These are phyloP conservation scores for Whitmania pigra DNA, from an alignment of 1,140 invertebrate genomes.

Conservation along the genomic window DNA sequence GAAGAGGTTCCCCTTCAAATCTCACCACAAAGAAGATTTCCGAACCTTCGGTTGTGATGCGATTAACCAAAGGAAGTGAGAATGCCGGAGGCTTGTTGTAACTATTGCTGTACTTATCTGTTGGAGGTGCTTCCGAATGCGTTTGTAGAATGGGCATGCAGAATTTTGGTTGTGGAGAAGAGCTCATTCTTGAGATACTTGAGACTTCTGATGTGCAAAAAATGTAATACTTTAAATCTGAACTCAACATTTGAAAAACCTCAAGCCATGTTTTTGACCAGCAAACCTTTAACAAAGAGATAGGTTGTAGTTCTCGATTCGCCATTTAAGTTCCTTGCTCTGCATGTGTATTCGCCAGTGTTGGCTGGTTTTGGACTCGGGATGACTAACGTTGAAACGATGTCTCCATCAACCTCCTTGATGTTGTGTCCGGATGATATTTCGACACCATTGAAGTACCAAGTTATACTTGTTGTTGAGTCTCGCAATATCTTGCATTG, in stretches of 20 bases:
- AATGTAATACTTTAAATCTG: no score
- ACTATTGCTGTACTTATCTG: neutral
- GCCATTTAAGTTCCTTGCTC: slow-evolving; percentile 74
- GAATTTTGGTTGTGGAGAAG: neutral
- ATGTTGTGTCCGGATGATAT: slow-evolving; percentile 6
- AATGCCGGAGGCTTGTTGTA: neutral
- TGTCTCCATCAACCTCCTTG: slow-evolving; percentile 28
- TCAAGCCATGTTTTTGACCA: neutral
- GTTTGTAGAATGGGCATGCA: slow-evolving; percentile 11
- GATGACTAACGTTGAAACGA: slow-evolving; percentile 35
- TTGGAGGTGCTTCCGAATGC: neutral
- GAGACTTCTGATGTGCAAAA: no score
- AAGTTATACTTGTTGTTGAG: neutral
- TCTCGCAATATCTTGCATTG: neutral
- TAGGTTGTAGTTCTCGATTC: slow-evolving; percentile 72
- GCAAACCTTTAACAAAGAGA: slow-evolving; percentile 44
- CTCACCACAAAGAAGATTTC: slow-evolving; percentile 57
- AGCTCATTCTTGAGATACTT: no score
- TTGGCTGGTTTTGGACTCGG: slow-evolving; percentile 34
- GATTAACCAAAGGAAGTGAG: neutral
- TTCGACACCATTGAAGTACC: slow-evolving; percentile 11
- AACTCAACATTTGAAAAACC: neutral
- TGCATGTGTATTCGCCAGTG: slow-evolving; percentile 77
- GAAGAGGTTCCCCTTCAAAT: slow-evolving; percentile 77
- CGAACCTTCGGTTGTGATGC: slow-evolving; percentile 7